Base-by-base conservation (phyloP, 2,888 invertebrate species). In the Charanyca ferruginea region DNA sequence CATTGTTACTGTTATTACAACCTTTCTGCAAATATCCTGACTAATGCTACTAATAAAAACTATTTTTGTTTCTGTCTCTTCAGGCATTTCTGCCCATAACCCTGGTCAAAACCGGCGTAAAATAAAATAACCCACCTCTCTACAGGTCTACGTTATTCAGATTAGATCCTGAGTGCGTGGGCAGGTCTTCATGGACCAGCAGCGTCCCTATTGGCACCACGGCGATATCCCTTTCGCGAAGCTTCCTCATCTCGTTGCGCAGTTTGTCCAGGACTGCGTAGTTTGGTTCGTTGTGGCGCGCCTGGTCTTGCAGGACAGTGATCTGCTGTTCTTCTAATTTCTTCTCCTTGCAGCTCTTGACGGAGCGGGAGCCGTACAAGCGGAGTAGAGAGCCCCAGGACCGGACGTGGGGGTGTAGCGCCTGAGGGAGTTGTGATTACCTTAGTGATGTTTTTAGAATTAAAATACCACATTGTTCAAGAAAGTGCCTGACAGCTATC, bases 331-430 rank as follows among this genome's bases (percentile, higher is more conserved):
- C 98, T 85, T 98, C 98, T 80, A 98, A 96, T 92, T 98, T 99
- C 93, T 98, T 98, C 91, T 99, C 98, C 87, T 98, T 98, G 87
- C 98, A 98, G 69, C 98, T 98, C 91, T 98, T 98, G 20, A 98
- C 98, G 5, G 98, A 98, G 44, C 98, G 97, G 83, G 98, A 98
- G 59, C 99, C 99, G 91, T 99, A 99, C 38, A 99, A 96, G 0
- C 99, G 97, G 11, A 99, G 94, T 49, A 99, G 96, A 0, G 99
- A 98, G 60, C 99, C 99, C 99, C 99, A 99, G 2, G 98, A 98
- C 28, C 97, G 97, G 59, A 99, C 98, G 89, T 99, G 98, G 0
- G 99, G 99, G 95, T 99, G 99, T 32, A 99, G 96, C 58, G 97
- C 97, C 97, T 92, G 61, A 6, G 3, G 18, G 4, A 0, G 48